These are phyloP conservation scores for Campoletis sonorensis DNA, from an alignment of 1,140 invertebrate genomes.

Conservation along the genomic window DNA sequence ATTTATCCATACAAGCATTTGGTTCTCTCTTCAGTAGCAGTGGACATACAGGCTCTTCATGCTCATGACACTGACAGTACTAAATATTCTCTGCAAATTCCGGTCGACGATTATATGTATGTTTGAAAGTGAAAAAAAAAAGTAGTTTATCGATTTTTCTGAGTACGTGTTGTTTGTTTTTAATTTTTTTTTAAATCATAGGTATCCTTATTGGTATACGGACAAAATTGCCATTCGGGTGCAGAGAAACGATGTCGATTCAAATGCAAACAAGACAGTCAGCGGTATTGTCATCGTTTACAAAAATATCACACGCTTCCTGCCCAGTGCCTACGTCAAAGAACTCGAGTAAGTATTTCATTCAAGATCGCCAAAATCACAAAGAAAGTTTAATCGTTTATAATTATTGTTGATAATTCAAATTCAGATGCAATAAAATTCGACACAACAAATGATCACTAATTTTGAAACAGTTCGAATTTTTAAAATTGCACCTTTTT, in stretches of 20 bases:
- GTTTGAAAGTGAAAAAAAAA: constrained; percentile 38
- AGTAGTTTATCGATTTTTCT: neutral
- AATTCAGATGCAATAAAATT: neutral
- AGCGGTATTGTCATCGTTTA: constrained; percentile 75
- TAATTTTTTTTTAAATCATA: constrained; percentile 50
- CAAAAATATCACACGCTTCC: constrained; percentile 76
- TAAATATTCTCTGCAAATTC: constrained; percentile 66
- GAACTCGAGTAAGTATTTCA: constrained; percentile 75
- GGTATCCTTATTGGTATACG: constrained; percentile 75
- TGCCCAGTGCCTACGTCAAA: constrained; percentile 75
- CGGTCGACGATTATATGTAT: constrained; percentile 68
- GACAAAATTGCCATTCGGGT: constrained; percentile 71
- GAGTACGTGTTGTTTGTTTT: neutral
- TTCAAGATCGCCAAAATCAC: neutral
- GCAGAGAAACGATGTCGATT: constrained; percentile 60
- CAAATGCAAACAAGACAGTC: constrained; percentile 58
- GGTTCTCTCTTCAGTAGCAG: constrained; percentile 61
- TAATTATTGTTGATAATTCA: neutral
- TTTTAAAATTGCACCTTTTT: neutral
- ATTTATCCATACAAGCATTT: constrained; percentile 58
- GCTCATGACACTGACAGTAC: constrained; percentile 58
- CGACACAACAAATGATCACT: neutral
- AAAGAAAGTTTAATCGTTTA: constrained; percentile 19
- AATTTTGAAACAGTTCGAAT: neutral
- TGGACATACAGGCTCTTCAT: constrained; percentile 66